Conservation (phyloP, 2,797 vertebrate genomes). For the Etheostoma perlongum region DNA sequence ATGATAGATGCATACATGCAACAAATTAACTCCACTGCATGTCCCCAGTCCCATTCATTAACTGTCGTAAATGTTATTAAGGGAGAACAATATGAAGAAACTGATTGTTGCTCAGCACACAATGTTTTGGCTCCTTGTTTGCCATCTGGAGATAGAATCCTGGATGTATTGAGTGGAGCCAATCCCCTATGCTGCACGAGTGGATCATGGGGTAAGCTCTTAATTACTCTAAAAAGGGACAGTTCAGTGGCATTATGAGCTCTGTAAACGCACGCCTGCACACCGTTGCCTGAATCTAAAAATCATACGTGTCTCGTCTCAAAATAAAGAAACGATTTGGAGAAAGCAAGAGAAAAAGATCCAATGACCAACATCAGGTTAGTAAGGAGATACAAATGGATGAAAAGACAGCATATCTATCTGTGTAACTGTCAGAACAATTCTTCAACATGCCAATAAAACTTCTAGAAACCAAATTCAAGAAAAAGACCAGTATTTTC, state of each 20-base stretch:
- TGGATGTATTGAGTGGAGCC: slow-evolving; percentile 59
- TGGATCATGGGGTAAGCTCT: slow-evolving; percentile 76
- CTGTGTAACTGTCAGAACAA: not conserved
- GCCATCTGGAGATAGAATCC: slow-evolving; percentile 51
- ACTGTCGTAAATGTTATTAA: slow-evolving; percentile 32
- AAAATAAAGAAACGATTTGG: not conserved
- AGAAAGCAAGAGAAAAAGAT: not conserved
- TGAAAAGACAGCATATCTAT: not conserved
- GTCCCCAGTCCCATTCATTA: slow-evolving; percentile 27
- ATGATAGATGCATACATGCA: too few relatives aligned
- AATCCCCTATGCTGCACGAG: slow-evolving; percentile 61
- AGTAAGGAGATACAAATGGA: not conserved
- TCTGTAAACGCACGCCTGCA: slow-evolving; percentile 49
- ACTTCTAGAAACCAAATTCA: not conserved
- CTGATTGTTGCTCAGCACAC: slow-evolving; percentile 24
- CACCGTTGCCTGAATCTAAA: not conserved
- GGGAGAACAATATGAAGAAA: slow-evolving; percentile 37
- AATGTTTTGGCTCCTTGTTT: slow-evolving; percentile 52
- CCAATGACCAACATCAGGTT: not conserved
- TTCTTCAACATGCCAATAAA: not conserved
- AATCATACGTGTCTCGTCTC: not conserved
- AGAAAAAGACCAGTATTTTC: not conserved
- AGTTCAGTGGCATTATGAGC: slow-evolving; percentile 70
- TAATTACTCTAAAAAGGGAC: slow-evolving; percentile 75
- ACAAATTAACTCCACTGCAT: slow-evolving; percentile 7